These are phyloP conservation scores for Carduelis carduelis DNA, from an alignment of 2,797 vertebrate genomes.

Conservation along the genomic window DNA sequence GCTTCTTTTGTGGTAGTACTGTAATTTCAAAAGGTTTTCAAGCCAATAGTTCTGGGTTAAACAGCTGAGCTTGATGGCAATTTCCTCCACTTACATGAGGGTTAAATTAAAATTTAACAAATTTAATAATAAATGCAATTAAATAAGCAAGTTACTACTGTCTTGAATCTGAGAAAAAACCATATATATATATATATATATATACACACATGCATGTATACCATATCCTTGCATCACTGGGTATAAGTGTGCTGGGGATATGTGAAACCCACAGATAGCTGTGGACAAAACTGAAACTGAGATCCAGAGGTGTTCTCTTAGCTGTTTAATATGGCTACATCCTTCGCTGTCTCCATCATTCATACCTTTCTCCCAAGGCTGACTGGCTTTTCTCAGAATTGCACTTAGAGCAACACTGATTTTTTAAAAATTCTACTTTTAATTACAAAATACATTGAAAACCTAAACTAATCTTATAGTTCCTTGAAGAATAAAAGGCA, in stretches of 20 bases:
- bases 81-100: not conserved
- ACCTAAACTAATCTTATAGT: not conserved
- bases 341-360: not conserved
- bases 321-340: not conserved
- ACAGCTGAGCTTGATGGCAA: not conserved
- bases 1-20: not conserved
- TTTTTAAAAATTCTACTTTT: not conserved
- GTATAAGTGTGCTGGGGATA: not conserved
- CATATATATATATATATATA: no score
- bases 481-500: not conserved
- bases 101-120: not conserved
- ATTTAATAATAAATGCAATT: not conserved
- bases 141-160: not conserved
- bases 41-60: not conserved
- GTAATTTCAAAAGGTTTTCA: not conserved
- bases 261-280: not conserved
- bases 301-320: not conserved
- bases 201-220: rapidly evolving
- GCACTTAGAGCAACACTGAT: not conserved
- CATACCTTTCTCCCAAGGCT: not conserved
- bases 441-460: not conserved
- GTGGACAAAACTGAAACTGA: not conserved
- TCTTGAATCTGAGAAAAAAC: not conserved
- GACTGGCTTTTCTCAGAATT: not conserved
- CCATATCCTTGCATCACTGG: not conserved